Evolutionary conservation across 2,113 vertebrate species (phyloP), one percentile per base, ranked within the genome.

Genomic region (Tetraodon nigroviridis): DNA sequence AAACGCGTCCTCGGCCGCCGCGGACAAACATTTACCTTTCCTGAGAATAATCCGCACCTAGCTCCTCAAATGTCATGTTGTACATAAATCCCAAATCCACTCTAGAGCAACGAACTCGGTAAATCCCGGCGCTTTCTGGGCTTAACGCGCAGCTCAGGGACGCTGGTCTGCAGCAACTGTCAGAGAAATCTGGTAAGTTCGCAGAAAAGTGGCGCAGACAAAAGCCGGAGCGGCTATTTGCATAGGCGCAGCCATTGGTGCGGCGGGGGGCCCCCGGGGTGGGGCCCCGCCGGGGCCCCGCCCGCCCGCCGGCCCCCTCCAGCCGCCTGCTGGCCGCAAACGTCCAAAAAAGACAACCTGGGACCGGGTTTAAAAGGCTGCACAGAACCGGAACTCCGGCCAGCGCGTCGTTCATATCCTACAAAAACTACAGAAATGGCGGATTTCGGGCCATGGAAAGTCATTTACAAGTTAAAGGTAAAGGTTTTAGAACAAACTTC

Each of bases 61-160:
- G 69, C 67, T 89, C 87, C 77, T 89, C 87, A 84, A 89, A 89
- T 71, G 87, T 89, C 87, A 89, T 89, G 55, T 76, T 88, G 83
- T 73, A 78, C 84, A 81, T 88, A 75, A 64, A 89, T 73, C 80
- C 79, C 76, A 73, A 81, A 64, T 74, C 75, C 74, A 49, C 58
- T 11, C 55, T 21, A 48, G 66, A 55, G 51, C 21, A 56, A 53
- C 64, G 4, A 24, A 44, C 11, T 41, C 3, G 4, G 14, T 40
- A 48, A 52, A 50, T 61, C 60, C 61, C 21, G 42, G 57, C 57
- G 18, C 58, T 41, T 78, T 73, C 64, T 72, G 21, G 61, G 72
- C 42, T 29, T 2, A 2, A 68, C 69, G 21, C 55, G 13, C 42
- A 49, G 21, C 14, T 48, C 20, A 50, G n/a, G n/a, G n/a, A n/a